Conservation (phyloP, 2,797 vertebrate genomes). For the Scarus forsteni region DNA sequence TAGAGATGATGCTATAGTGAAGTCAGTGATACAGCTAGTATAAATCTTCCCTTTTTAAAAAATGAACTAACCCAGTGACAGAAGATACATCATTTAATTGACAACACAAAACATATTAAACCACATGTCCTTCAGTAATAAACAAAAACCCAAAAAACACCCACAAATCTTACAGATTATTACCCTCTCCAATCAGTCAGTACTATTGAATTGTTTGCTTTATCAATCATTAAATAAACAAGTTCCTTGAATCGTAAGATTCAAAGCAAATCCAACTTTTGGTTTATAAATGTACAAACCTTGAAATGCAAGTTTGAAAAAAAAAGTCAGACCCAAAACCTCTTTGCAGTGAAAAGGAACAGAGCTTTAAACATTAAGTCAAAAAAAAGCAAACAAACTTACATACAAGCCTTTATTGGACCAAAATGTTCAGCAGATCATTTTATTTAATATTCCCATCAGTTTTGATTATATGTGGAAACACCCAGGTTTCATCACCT, state of each 20-base stretch:
- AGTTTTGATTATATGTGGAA: constrained; percentile 3
- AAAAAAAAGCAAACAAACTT: too few relatives aligned
- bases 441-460: neutral
- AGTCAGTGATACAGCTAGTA: neutral
- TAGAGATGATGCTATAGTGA: constrained; percentile 3
- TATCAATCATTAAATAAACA: neutral
- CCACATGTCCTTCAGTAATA: neutral
- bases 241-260: too few relatives aligned
- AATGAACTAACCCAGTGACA: neutral
- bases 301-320: too few relatives aligned
- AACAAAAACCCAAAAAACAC: constrained; percentile 3
- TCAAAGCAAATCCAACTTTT: too few relatives aligned
- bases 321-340: too few relatives aligned
- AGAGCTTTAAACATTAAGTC: too few relatives aligned
- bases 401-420: too few relatives aligned
- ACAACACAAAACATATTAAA: too few relatives aligned
- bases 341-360: too few relatives aligned
- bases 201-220: neutral
- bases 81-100: neutral
- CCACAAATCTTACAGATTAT: neutral
- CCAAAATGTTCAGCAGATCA: too few relatives aligned
- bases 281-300: too few relatives aligned
- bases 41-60: neutral
- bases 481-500: neutral
- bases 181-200: neutral